Evolutionary conservation across 2,113 vertebrate species (phyloP).

Genomic region (Psilopsiagon aymara): DNA sequence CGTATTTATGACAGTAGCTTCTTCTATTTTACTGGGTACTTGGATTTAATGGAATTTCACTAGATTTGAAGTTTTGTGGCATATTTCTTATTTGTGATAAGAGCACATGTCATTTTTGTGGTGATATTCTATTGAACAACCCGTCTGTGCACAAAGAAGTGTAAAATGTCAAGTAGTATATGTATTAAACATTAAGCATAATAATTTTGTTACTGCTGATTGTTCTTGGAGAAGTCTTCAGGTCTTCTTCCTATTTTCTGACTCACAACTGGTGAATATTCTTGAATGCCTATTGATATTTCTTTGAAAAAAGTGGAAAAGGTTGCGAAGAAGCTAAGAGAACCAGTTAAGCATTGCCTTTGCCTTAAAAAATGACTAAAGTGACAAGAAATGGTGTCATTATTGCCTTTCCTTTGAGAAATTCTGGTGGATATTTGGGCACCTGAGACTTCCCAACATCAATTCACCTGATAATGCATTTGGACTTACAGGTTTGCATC

Average conservation of each 20-base stretch:
- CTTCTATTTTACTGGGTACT: not conserved
- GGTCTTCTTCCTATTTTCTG: not conserved
- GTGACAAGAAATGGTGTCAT: not conserved
- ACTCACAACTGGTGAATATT: not conserved
- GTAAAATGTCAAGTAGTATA: not conserved
- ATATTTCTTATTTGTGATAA: not conserved
- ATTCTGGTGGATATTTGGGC: not conserved
- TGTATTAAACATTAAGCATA: not conserved
- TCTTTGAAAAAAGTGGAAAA: not conserved
- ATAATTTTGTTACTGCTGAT: not conserved
- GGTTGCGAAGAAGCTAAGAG: not conserved
- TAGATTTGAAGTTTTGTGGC: not conserved
- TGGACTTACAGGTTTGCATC: not conserved
- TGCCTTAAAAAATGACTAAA: not conserved
- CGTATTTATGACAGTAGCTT: not conserved
- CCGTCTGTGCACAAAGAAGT: rapidly evolving
- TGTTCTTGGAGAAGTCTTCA: not conserved
- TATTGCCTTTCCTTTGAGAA: not conserved
- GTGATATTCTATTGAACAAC: not conserved
- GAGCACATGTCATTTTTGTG: not conserved
- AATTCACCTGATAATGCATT: not conserved
- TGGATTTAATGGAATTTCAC: not conserved
- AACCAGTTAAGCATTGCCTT: not conserved
- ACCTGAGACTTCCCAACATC: not conserved
- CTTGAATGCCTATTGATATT: not conserved